Base-by-base conservation (phyloP, 2,113 vertebrate genomes). In the Callocephalon fimbriatum region DNA sequence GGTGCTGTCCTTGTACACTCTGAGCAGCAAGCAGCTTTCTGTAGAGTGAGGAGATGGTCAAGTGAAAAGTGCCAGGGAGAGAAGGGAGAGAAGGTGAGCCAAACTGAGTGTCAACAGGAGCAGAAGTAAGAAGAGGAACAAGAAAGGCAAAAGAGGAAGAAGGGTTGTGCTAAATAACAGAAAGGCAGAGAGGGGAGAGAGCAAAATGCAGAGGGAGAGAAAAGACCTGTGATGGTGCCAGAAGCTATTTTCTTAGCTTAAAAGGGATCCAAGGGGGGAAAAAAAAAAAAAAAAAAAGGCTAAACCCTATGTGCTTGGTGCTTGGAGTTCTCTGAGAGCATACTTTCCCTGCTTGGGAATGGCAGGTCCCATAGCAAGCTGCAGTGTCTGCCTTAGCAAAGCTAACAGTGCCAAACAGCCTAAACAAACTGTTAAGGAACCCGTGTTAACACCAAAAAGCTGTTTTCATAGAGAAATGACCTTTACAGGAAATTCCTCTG, bases 21-120 rank as follows among this genome's bases (percentile, higher is more conserved):
- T 47, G 84, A 82, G 37, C 48, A 79, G 56, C 27, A 27, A 82
- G 58, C 7, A 37, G 62, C n/a, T 71, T 78, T 79, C 58, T 62
- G 58, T 67, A 22, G 27, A 83, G 15, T 3, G 53, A 86, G 63
- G 71, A 78, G 70, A 72, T 10, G 70, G 83, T 78, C 54, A 87
- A 84, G 35, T 12, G 50, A 80, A 71, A 86, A 0, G 2, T 77
- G 62, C 58, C 74, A 66, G 48, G 44, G 35, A 70, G n/a, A 32
- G 70, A 54, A 67, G 8, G 37, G 45, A 70, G 37, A 32, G 70
- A 54, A 67, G 7, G 37, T 42, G 13, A 91, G 56, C 35, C 70
- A 91, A 72, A 45, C 8, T 0, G 4, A 62, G 16, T 3, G 3
- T 62, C 27, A 65, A 1, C 0, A 0, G 23, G 38, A 65, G 51